Base-by-base conservation (phyloP, 2,888 invertebrate genomes). In the Pollenia angustigena region DNA sequence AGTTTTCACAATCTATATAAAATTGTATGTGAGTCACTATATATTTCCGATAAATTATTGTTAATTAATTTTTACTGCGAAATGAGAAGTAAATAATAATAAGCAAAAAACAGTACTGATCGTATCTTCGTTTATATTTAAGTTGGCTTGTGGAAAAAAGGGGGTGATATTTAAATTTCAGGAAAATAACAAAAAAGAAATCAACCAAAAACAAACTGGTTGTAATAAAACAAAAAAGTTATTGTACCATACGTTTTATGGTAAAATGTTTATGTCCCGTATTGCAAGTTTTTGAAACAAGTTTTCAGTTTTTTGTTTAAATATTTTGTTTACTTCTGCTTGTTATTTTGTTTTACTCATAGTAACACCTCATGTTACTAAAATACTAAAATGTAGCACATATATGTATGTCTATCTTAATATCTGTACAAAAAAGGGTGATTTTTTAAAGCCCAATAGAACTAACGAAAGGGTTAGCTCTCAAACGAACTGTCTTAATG, bases 181-280 rank as follows among this genome's bases (percentile, higher is more conserved):
- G 42, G 52, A 76, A 76, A 76, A 52, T 10, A 23, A 64, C 23
- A 16, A 60, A 42, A 18, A 76, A 64, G 14, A 76, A 76, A 75
- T 44, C 42, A 11, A 52, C 11, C 18, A 54, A 52, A 23, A 76
- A 16, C 14, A 62, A 75, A 62, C 75, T 75, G 74, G 75, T 72
- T 68, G n/a, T 9, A 68, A 48, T 7, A 52, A n/a, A 11, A 50
- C 14, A 56, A 18, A 40, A 50, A 16, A 32, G 11, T 62, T 12
- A 42, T 62, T 9, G 42, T 62, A 18, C 16, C 18, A 8, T 18
- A 23, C 2, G 6, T 18, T 3, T 46, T 60, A 23, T 74, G 60
- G n/a, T 52, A 50, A 75, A 50, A 52, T 62, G 1, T 64, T 62
- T 40, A 42, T 32, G 48, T 74, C 58, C 74, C 46, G 74, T 50